Conservation (phyloP, 1,140 invertebrate species). For the Drosophila saltans region DNA sequence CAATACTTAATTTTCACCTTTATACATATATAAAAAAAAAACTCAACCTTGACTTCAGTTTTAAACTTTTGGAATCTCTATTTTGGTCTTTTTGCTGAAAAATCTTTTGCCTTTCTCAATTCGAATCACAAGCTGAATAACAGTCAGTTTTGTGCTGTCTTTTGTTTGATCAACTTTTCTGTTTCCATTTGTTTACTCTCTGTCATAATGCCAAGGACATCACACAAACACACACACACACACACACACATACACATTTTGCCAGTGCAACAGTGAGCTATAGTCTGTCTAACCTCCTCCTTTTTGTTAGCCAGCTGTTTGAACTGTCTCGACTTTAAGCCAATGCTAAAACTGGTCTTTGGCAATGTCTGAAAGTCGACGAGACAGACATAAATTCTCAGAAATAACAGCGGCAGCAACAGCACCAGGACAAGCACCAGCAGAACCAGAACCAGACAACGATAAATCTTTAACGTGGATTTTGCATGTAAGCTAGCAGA, state of each 20-base stretch:
- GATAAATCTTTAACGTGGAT: conserved; percentile 74
- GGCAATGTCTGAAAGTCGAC: conserved; percentile 68
- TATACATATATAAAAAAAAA: too few species aligned
- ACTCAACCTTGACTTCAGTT: not conserved
- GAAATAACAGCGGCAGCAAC: conserved; percentile 49
- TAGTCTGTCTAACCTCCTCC: not conserved
- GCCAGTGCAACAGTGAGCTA: conserved; percentile 49
- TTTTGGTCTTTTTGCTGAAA: not conserved
- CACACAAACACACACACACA: conserved; percentile 61
- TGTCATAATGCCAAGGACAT: conserved; percentile 22
- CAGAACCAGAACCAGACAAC: conserved; percentile 36
- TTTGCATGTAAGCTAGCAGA: conserved; percentile 65
- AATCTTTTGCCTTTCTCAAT: not conserved
- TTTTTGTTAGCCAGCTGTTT: conserved; percentile 22
- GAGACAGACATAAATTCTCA: conserved; percentile 62
- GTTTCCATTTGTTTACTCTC: conserved; percentile 27
- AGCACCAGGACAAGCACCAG: conserved; percentile 8
- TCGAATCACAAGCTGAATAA: not conserved
- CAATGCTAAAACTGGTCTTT: conserved; percentile 60
- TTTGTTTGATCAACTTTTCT: conserved; percentile 14
- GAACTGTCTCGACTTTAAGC: conserved; percentile 62
- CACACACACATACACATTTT: conserved; percentile 43
- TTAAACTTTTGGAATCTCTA: not conserved
- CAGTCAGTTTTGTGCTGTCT: not conserved
- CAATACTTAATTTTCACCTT: too few species aligned